Percentiles rank a stretch among this genome's conserved stretches.
phyloP scores from a whole-genome alignment of 2,888 invertebrate species.

The Drosophila austrosaltans region DNA sequence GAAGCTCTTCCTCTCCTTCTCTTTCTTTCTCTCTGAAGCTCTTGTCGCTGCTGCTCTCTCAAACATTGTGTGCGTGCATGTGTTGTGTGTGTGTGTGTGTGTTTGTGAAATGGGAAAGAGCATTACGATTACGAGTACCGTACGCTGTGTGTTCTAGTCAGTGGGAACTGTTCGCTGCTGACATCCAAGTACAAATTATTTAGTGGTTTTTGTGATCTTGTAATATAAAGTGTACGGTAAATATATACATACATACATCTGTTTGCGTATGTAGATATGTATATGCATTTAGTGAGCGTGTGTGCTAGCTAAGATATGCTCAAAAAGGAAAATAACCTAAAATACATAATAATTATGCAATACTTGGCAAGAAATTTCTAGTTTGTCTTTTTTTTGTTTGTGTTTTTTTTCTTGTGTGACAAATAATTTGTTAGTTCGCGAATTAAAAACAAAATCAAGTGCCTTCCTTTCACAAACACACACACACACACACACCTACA shows the following conservation, averaged over 20 bases:
- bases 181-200: conserved; percentile 50
- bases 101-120: neutral
- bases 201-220: conserved; percentile 61
- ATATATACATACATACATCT: conserved; percentile 22
- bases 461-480: conserved; percentile 10
- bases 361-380: conserved; percentile 39
- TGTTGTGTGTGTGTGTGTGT: neutral
- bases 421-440: conserved; percentile 8
- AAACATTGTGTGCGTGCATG: neutral
- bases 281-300: conserved; percentile 17
- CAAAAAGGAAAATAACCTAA: conserved; percentile 58
- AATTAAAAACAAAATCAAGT: conserved; percentile 9
- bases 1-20: conserved; percentile 17
- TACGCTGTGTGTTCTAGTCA: conserved; percentile 43
- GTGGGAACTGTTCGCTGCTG: conserved; percentile 48
- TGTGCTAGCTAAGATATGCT: conserved; percentile 50
- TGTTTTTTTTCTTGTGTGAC: conserved; percentile 10
- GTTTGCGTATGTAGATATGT: neutral
- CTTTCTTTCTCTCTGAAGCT: conserved; percentile 8
- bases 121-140: conserved; percentile 36
- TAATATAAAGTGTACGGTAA: conserved; percentile 44
- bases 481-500: neutral
- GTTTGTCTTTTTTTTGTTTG: conserved; percentile 7
- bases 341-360: conserved; percentile 60
- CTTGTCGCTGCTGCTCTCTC: conserved; percentile 14